Conservation (phyloP, 1,140 invertebrate genomes). For the Euura lappo region DNA sequence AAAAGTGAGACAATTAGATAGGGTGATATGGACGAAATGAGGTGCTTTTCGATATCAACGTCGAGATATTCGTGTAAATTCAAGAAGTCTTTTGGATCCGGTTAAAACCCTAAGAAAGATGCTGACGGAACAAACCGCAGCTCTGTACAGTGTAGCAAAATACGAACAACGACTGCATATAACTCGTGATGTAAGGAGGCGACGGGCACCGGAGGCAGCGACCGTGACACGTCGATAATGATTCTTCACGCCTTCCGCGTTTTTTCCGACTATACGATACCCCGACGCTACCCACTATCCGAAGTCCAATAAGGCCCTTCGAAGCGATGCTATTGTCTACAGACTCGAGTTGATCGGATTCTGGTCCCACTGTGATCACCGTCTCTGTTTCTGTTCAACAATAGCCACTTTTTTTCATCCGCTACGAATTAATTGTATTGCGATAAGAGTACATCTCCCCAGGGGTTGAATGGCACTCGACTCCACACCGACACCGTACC, state of each 20-base stretch:
- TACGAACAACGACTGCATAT: not conserved
- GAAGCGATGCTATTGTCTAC: not conserved
- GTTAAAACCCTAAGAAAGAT: not conserved
- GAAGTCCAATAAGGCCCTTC: not conserved
- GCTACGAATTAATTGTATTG: no score
- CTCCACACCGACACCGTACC: no score
- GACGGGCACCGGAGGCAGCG: not conserved
- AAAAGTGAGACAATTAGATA: no score
- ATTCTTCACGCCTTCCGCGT: constrained; percentile 2
- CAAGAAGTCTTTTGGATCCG: not conserved
- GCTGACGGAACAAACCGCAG: not conserved
- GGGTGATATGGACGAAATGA: no score
- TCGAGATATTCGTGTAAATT: not conserved
- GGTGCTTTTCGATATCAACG: not conserved
- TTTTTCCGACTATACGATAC: not conserved
- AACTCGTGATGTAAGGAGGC: constrained; percentile 3
- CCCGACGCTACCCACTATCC: not conserved
- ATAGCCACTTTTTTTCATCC: no score
- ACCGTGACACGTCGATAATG: constrained; percentile 6
- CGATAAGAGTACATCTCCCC: no score
- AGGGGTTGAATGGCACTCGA: no score
- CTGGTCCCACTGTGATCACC: not conserved
- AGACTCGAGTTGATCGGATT: not conserved
- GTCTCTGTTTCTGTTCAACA: not conserved
- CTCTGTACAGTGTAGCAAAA: constrained; percentile 5